phyloP scores from a whole-genome alignment of 2,888 invertebrate genomes.

The Nemotelus nigrinus region DNA sequence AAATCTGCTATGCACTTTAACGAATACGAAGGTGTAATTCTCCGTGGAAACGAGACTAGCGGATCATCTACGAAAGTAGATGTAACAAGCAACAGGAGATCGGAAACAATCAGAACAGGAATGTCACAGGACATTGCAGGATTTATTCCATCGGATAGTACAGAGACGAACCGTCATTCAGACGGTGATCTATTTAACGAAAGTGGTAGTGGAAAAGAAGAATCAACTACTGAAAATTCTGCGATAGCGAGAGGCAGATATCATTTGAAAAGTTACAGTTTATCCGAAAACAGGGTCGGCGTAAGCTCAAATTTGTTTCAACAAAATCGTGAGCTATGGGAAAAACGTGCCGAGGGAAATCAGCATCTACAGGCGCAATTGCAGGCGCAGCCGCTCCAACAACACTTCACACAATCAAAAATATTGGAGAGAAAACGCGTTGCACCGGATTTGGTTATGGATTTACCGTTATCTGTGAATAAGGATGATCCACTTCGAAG shows the following conservation, averaged over 20 bases:
- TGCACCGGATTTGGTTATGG: slow-evolving; percentile 86
- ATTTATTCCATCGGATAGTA: background rate
- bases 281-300: slow-evolving; percentile 52
- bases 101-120: slow-evolving; percentile 46
- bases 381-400: background rate
- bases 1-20: slow-evolving; percentile 50
- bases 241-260: slow-evolving; percentile 50
- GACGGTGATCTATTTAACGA: slow-evolving; percentile 51
- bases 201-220: slow-evolving; percentile 29
- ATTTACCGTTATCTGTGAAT: slow-evolving; percentile 73
- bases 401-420: slow-evolving; percentile 64
- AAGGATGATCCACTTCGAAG: slow-evolving; percentile 58
- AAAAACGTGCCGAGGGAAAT: slow-evolving; percentile 69
- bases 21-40: slow-evolving; percentile 52
- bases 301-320: slow-evolving; percentile 52
- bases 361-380: slow-evolving; percentile 58
- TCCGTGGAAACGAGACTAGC: slow-evolving; percentile 47
- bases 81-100: slow-evolving; percentile 47
- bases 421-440: slow-evolving; percentile 61
- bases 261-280: slow-evolving; percentile 53
- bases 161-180: slow-evolving; percentile 50
- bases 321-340: slow-evolving; percentile 71
- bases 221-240: slow-evolving; percentile 23
- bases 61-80: slow-evolving; percentile 19
- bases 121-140: slow-evolving; percentile 30